These are phyloP conservation scores for Dynastes tityus DNA, from an alignment of 2,888 invertebrate species.

Conservation along the genomic window DNA sequence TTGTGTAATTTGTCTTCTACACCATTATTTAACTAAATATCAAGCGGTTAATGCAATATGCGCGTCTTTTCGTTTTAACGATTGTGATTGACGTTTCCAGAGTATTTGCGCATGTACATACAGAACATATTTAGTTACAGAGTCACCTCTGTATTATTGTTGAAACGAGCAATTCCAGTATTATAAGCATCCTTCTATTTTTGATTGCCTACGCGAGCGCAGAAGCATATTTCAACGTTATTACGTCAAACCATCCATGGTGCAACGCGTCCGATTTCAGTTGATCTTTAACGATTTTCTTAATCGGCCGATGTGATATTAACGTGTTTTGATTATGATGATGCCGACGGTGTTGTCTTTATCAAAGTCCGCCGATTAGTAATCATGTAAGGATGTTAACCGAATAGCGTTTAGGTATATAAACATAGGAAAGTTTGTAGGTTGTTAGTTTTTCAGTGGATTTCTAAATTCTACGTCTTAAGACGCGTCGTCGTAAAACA, in stretches of 20 bases:
- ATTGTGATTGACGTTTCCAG: conserved; percentile 4
- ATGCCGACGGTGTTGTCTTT: background rate
- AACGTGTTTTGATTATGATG: background rate
- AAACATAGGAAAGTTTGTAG: conserved; percentile 1
- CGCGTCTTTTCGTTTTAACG: background rate
- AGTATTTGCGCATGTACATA: background rate
- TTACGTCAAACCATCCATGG: too few relatives aligned
- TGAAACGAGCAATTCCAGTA: conserved; percentile 9
- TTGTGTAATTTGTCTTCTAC: too few relatives aligned
- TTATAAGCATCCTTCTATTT: conserved; percentile 8
- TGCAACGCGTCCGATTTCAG: background rate
- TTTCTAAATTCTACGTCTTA: too few relatives aligned
- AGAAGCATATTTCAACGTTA: too few relatives aligned
- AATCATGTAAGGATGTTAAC: conserved; percentile 6
- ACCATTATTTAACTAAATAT: too few relatives aligned
- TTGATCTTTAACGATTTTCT: background rate
- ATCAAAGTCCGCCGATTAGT: background rate
- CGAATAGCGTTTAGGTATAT: background rate
- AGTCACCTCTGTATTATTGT: background rate
- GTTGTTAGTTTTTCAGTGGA: background rate
- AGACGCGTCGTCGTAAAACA: too few relatives aligned
- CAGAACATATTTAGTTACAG: background rate
- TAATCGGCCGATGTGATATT: background rate
- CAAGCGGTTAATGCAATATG: too few relatives aligned
- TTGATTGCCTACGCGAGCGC: background rate